phyloP scores from a whole-genome alignment of 2,113 vertebrate species.

The Ptilonorhynchus violaceus region DNA sequence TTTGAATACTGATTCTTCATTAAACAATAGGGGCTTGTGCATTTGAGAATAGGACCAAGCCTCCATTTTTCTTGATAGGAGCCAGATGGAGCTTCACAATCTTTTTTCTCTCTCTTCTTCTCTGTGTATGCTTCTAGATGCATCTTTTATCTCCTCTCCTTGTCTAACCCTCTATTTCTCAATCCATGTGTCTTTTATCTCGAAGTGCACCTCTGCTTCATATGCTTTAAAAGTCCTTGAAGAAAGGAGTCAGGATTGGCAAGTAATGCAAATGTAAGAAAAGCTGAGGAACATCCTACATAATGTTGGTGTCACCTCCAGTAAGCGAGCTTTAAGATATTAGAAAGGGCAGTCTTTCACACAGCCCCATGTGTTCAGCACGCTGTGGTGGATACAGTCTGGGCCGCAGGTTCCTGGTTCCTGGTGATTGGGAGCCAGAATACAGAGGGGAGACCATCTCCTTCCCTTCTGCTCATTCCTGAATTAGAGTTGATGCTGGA shows the following conservation, averaged over 20 bases:
- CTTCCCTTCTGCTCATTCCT: neutral
- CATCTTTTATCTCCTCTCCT: neutral
- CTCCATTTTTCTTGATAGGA: neutral
- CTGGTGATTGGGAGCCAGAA: neutral
- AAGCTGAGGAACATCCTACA: neutral
- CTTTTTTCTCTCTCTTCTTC: neutral
- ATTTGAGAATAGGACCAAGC: neutral
- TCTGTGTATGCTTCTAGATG: neutral
- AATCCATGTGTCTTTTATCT: neutral
- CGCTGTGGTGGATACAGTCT: neutral
- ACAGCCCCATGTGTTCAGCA: neutral
- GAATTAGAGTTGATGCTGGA: neutral
- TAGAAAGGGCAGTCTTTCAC: neutral
- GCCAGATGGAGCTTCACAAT: neutral
- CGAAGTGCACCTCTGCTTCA: neutral
- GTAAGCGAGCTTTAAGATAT: neutral
- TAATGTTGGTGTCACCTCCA: neutral
- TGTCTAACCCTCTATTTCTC: neutral
- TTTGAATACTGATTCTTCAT: constrained; percentile 16
- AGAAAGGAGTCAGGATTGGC: neutral
- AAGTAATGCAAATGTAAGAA: neutral
- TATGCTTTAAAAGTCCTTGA: neutral
- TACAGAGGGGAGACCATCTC: neutral
- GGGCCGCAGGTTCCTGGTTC: neutral
- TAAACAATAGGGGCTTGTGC: constrained; percentile 1